Percentiles rank a stretch among this genome's conserved stretches.
These are phyloP conservation scores for Ectemnius cavifrons DNA, from an alignment of 2,888 invertebrate species.

Conservation along the genomic window DNA sequence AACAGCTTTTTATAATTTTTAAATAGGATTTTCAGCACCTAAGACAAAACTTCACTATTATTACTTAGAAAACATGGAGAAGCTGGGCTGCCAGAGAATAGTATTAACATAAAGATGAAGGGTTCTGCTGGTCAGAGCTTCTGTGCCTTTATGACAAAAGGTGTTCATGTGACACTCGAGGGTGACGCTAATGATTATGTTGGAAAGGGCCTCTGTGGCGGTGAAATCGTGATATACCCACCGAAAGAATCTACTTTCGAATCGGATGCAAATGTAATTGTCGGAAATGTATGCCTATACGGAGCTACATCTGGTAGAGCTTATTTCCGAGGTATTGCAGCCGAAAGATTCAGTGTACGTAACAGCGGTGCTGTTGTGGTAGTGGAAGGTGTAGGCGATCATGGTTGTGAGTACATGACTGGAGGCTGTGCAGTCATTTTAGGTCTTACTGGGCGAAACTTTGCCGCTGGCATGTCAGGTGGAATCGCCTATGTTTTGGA, in stretches of 20 bases:
- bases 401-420: conserved; percentile 99
- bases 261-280: conserved; percentile 97
- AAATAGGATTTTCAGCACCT: background rate
- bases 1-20: background rate
- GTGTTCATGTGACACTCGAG: conserved; percentile 92
- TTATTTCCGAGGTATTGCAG: conserved; percentile 97
- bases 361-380: conserved; percentile 98
- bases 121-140: conserved; percentile 99
- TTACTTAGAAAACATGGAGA: conserved; percentile 89
- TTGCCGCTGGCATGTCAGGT: conserved; percentile 99
- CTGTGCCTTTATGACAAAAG: conserved; percentile 96
- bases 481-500: conserved; percentile 98
- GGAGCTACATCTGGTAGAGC: conserved; percentile 97
- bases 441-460: conserved; percentile 97
- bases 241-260: conserved; percentile 91
- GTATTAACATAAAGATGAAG: conserved; percentile 88
- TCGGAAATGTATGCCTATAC: conserved; percentile 98
- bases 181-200: conserved; percentile 99
- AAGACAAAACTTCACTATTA: background rate
- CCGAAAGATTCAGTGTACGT: conserved; percentile 98
- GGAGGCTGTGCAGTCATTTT: conserved; percentile 94
- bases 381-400: conserved; percentile 98
- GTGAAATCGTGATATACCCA: conserved; percentile 94
- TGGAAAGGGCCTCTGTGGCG: conserved; percentile 97
- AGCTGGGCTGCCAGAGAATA: conserved; percentile 89